Evolutionary conservation across 2,888 invertebrate species (phyloP).

Genomic region (Ptychoptera contaminata): DNA sequence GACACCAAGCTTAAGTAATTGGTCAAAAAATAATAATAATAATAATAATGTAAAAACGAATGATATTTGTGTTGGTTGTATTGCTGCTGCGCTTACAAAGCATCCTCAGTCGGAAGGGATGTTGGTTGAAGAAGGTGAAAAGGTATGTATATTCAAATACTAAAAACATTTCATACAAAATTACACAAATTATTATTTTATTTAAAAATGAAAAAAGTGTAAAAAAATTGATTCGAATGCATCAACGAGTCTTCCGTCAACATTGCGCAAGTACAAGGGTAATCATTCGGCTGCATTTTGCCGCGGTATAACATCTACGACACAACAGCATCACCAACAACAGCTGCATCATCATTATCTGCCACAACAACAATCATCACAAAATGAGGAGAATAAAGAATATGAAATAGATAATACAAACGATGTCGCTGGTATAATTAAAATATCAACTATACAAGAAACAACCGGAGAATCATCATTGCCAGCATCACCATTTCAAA

Average conservation of each 20-base stretch:
- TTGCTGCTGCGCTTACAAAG: conserved; percentile 2
- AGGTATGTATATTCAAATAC: neutral
- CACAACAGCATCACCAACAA: neutral
- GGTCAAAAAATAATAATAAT: neutral
- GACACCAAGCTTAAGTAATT: conserved; percentile 34
- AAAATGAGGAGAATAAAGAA: neutral
- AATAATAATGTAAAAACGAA: neutral
- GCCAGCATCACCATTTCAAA: too few species aligned
- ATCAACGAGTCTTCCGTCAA: conserved; percentile 11
- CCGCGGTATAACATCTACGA: conserved; percentile 8
- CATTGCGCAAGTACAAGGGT: conserved; percentile 21
- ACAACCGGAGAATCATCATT: too few species aligned
- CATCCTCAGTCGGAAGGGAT: neutral
- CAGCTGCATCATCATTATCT: neutral
- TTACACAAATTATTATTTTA: too few species aligned
- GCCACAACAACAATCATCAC: neutral
- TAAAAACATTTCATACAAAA: too few species aligned
- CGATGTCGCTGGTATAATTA: neutral
- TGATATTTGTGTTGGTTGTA: conserved; percentile 5
- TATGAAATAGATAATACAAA: neutral
- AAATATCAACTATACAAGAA: too few species aligned
- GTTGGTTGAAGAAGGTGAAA: neutral
- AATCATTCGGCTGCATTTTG: conserved; percentile 19
- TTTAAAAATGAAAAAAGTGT: neutral
- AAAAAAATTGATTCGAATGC: neutral